phyloP scores from a whole-genome alignment of 2,888 invertebrate species.

The Phyto melanocephala region DNA sequence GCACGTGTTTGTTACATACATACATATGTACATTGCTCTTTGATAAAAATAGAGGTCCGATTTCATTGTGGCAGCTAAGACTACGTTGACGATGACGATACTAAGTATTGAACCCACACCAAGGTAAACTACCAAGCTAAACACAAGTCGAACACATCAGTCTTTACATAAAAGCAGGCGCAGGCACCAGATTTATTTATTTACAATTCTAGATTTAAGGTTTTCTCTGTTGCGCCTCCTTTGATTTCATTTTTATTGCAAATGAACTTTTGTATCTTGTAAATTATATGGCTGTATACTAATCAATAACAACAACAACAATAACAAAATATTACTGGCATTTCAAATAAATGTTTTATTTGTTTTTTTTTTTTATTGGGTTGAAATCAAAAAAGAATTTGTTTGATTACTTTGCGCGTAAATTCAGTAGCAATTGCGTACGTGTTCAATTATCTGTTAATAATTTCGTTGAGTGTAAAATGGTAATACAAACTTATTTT shows the following conservation, averaged over 20 bases:
- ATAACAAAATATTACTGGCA: background rate
- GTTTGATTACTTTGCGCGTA: slow-evolving; percentile 62
- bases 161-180: background rate
- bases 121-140: background rate
- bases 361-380: slow-evolving; percentile 24
- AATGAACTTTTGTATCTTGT: slow-evolving; percentile 48
- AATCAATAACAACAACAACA: background rate
- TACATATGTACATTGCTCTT: background rate
- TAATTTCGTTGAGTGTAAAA: slow-evolving; percentile 35
- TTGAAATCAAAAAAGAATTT: slow-evolving; percentile 35
- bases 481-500: background rate
- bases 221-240: slow-evolving; percentile 11
- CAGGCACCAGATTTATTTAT: slow-evolving; percentile 12
- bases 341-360: background rate
- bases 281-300: slow-evolving; percentile 11
- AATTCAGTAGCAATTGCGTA: slow-evolving; percentile 65
- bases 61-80: background rate
- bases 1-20: slow-evolving; percentile 42
- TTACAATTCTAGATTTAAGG: slow-evolving; percentile 9
- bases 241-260: slow-evolving; percentile 44
- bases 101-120: background rate
- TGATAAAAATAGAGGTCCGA: slow-evolving; percentile 14
- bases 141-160: background rate
- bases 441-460: slow-evolving; percentile 61
- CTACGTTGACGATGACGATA: background rate